phyloP scores from a whole-genome alignment of 2,888 invertebrate genomes.

The Ophonus ardosiacus region DNA sequence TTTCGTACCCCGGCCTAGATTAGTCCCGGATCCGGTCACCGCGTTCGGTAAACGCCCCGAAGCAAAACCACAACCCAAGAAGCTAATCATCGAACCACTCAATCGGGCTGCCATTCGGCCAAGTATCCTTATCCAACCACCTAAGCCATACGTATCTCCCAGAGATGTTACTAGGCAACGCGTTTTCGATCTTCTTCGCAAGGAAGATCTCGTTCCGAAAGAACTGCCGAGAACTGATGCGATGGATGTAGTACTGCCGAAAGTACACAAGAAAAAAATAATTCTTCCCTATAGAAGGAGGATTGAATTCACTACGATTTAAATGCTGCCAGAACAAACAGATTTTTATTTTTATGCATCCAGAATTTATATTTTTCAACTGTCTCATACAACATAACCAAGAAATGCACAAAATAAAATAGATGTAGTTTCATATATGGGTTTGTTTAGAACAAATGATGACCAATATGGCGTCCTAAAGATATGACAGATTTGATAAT shows the following conservation, averaged over 20 bases:
- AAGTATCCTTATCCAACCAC: slow-evolving; percentile 79
- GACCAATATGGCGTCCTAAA: too few species aligned
- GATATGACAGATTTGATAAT: too few species aligned
- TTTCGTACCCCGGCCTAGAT: slow-evolving; percentile 90
- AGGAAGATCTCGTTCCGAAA: slow-evolving; percentile 77
- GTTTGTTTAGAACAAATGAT: too few species aligned
- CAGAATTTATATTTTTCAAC: slow-evolving; percentile 33
- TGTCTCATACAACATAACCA: background rate
- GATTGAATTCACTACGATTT: slow-evolving; percentile 75
- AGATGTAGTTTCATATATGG: background rate
- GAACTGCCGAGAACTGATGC: slow-evolving; percentile 75
- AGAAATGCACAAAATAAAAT: background rate
- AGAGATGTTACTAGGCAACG: slow-evolving; percentile 82
- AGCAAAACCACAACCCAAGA: slow-evolving; percentile 69
- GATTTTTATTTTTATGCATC: slow-evolving; percentile 6
- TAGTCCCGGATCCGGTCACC: slow-evolving; percentile 90
- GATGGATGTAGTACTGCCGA: slow-evolving; percentile 82
- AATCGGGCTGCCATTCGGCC: slow-evolving; percentile 82
- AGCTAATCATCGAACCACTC: slow-evolving; percentile 77
- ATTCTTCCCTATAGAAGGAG: slow-evolving; percentile 76
- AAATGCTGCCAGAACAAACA: slow-evolving; percentile 68
- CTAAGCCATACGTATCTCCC: slow-evolving; percentile 83
- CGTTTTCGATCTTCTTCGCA: slow-evolving; percentile 80
- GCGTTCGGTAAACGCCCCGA: slow-evolving; percentile 85
- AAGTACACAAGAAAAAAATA: slow-evolving; percentile 78